These are phyloP conservation scores for Baronia brevicornis DNA, from an alignment of 2,888 invertebrate genomes.

Conservation along the genomic window DNA sequence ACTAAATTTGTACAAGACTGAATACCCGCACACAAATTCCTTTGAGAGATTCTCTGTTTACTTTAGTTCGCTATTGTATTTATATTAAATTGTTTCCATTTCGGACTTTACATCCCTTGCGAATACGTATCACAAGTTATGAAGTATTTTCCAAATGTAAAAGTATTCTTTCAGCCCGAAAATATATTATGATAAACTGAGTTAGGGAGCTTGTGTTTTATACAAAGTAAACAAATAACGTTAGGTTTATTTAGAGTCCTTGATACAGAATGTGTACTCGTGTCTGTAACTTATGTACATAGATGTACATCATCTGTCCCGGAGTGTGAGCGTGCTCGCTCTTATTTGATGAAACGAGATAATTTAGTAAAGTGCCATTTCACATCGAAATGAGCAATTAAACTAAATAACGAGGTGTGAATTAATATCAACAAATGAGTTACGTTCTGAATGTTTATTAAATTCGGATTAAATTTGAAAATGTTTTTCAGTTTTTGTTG, in stretches of 20 bases:
- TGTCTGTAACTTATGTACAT: constrained; percentile 8
- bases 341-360: constrained; percentile 10
- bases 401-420: constrained; percentile 12
- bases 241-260: constrained; percentile 11
- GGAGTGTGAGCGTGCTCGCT: constrained; percentile 4
- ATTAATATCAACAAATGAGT: constrained; percentile 9
- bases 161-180: constrained; percentile 10
- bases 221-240: constrained; percentile 13
- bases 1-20: constrained; percentile 64
- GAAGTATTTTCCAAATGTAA: constrained; percentile 17
- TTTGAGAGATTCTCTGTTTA: constrained; percentile 63
- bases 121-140: constrained; percentile 12
- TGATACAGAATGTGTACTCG: constrained; percentile 1
- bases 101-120: constrained; percentile 24
- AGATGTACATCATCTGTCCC: neutral
- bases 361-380: constrained; percentile 12
- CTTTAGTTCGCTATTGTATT: constrained; percentile 57
- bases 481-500: no score
- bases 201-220: constrained; percentile 15
- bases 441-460: no score
- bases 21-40: constrained; percentile 59
- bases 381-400: constrained; percentile 13
- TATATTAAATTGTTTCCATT: constrained; percentile 58
- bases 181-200: constrained; percentile 15
- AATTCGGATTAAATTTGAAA: no score